Conservation (phyloP, 2,888 invertebrate species). For the Andrena fulva region DNA sequence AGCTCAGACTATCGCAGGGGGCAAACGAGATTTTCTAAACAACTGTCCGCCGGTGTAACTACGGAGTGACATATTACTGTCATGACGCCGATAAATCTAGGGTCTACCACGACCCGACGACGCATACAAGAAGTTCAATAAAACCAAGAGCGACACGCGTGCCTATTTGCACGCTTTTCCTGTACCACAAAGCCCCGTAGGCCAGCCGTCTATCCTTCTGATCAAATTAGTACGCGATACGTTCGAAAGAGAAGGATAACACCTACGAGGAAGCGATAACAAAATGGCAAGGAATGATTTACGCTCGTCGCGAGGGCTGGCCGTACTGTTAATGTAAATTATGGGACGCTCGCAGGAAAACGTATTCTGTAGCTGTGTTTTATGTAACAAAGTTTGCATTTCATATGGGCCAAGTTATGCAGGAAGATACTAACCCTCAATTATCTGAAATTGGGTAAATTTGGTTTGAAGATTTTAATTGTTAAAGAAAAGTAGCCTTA, state of each 20-base stretch:
- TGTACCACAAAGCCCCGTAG: slow-evolving; percentile 33
- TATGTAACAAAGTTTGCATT: too few species aligned
- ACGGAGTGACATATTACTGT: slow-evolving; percentile 32
- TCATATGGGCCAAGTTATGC: too few species aligned
- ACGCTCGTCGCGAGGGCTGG: neutral
- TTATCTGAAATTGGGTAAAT: too few species aligned
- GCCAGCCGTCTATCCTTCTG: slow-evolving; percentile 29
- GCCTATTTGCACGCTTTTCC: slow-evolving; percentile 50
- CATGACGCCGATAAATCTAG: slow-evolving; percentile 45
- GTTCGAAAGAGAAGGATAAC: slow-evolving; percentile 24
- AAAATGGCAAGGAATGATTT: slow-evolving; percentile 28
- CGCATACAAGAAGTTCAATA: slow-evolving; percentile 50
- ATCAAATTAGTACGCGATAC: slow-evolving; percentile 41
- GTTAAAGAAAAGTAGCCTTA: too few species aligned
- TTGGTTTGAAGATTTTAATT: too few species aligned
- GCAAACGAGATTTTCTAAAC: slow-evolving; percentile 22
- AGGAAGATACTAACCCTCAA: too few species aligned
- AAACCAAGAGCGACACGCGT: slow-evolving; percentile 44
- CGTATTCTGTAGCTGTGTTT: too few species aligned
- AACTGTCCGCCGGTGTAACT: slow-evolving; percentile 26
- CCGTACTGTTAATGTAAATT: neutral
- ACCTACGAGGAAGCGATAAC: slow-evolving; percentile 36
- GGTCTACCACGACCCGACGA: slow-evolving; percentile 29
- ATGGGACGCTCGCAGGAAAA: neutral
- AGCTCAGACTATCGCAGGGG: neutral